These are phyloP conservation scores for Hemibagrus guttatus DNA, from an alignment of 2,797 vertebrate genomes.

Conservation along the genomic window DNA sequence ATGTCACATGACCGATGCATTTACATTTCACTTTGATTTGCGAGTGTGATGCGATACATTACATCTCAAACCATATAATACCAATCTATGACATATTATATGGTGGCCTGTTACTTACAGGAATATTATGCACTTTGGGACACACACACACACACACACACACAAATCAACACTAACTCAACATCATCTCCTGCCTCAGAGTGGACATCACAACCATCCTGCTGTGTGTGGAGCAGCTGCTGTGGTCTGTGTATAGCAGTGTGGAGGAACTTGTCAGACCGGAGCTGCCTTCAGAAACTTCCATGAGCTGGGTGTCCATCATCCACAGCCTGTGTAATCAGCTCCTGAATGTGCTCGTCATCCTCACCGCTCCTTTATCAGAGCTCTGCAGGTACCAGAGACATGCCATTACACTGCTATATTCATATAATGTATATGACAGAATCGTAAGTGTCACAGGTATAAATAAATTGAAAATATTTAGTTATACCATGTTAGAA, in stretches of 20 bases:
- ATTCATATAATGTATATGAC: neutral
- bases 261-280: conserved; percentile 75
- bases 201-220: conserved; percentile 86
- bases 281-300: conserved; percentile 59
- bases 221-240: conserved; percentile 85
- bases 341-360: conserved; percentile 79
- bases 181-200: conserved; percentile 65
- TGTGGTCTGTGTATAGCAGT: conserved; percentile 87
- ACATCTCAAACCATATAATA: neutral
- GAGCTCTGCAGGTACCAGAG: conserved; percentile 78
- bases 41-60: neutral
- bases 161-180: neutral
- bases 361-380: conserved; percentile 84
- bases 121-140: neutral
- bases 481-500: neutral
- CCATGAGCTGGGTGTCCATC: conserved; percentile 74
- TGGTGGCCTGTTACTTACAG: neutral
- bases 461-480: neutral
- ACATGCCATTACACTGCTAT: no score
- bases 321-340: conserved; percentile 89
- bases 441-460: neutral
- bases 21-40: neutral
- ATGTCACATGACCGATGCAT: neutral
- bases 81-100: neutral
- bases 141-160: neutral